Conservation (phyloP, 2,888 invertebrate species). For the Agrotis puta region DNA sequence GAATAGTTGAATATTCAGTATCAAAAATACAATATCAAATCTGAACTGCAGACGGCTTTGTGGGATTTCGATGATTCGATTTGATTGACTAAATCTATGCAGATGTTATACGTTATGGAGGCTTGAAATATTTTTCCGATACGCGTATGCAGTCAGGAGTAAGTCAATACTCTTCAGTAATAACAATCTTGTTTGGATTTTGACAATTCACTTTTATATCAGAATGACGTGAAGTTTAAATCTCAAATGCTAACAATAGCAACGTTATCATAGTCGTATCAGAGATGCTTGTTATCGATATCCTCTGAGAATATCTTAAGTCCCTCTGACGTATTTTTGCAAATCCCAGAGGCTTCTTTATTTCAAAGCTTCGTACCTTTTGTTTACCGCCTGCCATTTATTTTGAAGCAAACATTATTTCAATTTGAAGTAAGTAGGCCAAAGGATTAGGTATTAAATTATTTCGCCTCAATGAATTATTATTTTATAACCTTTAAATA, state of each 20-base stretch:
- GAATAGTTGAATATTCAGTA: conserved; percentile 35
- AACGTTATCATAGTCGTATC: conserved; percentile 29
- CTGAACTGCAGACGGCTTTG: conserved; percentile 46
- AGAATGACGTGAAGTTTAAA: conserved; percentile 23
- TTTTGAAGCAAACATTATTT: conserved; percentile 28
- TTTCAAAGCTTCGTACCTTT: conserved; percentile 18
- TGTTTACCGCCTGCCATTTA: conserved; percentile 22
- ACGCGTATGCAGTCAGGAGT: conserved; percentile 18
- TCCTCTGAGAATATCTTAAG: conserved; percentile 23
- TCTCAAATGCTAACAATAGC: conserved; percentile 22
- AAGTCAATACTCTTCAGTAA: conserved; percentile 36
- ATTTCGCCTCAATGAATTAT: conserved; percentile 15
- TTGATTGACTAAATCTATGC: conserved; percentile 55
- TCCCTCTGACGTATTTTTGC: conserved; percentile 20
- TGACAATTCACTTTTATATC: conserved; percentile 34
- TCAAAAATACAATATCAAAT: conserved; percentile 42
- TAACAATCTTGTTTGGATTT: conserved; percentile 37
- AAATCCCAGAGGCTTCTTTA: conserved; percentile 14
- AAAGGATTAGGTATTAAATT: conserved; percentile 32
- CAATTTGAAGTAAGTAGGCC: conserved; percentile 12
- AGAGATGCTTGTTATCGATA: conserved; percentile 30
- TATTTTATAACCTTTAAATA: too few relatives aligned
- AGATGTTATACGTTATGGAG: conserved; percentile 43
- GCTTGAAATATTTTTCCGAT: conserved; percentile 49
- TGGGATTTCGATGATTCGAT: conserved; percentile 42